These are phyloP conservation scores for Noctua fimbriata DNA, from an alignment of 2,888 invertebrate genomes.

Conservation along the genomic window DNA sequence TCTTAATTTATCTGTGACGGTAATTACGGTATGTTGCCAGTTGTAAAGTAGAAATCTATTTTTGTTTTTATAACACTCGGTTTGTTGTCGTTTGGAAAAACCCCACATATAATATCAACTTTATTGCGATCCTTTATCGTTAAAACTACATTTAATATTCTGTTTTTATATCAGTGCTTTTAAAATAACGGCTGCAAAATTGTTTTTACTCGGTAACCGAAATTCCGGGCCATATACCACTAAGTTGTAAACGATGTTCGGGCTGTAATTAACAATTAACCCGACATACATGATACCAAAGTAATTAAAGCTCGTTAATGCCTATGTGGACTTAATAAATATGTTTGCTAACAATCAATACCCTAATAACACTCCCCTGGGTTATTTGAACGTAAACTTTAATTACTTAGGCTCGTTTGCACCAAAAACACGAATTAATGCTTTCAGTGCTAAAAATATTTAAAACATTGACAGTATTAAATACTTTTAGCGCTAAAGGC, in stretches of 20 bases:
- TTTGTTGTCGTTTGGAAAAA: conserved; percentile 25
- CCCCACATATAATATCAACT: conserved; percentile 21
- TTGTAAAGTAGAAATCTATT: not conserved
- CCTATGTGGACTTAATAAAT: conserved; percentile 16
- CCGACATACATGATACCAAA: conserved; percentile 16
- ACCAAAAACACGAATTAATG: not conserved
- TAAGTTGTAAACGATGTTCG: conserved; percentile 31
- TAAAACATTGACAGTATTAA: not conserved
- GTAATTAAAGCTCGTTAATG: conserved; percentile 27
- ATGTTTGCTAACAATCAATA: conserved; percentile 37
- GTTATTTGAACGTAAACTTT: conserved; percentile 17
- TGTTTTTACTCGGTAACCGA: conserved; percentile 24
- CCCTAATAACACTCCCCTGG: not conserved
- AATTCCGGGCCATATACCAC: conserved; percentile 1
- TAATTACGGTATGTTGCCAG: not conserved
- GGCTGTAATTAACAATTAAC: conserved; percentile 30
- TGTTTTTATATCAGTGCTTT: conserved; percentile 26
- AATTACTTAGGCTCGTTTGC: conserved; percentile 1
- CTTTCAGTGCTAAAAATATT: not conserved
- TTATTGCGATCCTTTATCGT: conserved; percentile 32
- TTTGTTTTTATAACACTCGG: conserved; percentile 17
- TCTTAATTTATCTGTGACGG: conserved; percentile 8
- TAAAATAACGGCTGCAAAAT: conserved; percentile 28
- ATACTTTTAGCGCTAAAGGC: not conserved
- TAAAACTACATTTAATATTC: conserved; percentile 8